A percentile compares a stretch with the other conserved stretches of the same genome.
phyloP scores from a whole-genome alignment of 1,140 invertebrate species.

The Potamilus streckersoni region DNA sequence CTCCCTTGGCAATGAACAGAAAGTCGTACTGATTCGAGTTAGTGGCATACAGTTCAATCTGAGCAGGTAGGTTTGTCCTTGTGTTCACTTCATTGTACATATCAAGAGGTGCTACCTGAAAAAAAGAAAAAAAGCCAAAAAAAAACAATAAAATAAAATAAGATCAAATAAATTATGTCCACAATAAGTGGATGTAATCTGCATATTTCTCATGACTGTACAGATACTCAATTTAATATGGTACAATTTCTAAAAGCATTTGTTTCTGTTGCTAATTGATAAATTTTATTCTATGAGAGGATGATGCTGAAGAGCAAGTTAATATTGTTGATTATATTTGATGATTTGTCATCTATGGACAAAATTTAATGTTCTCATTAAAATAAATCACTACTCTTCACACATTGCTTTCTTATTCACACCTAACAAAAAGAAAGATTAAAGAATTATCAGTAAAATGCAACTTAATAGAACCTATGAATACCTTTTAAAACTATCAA shows the following conservation, averaged over 20 bases:
- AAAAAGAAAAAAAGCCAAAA: slow-evolving; percentile 10
- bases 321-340: too few relatives aligned
- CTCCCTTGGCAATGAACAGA: slow-evolving; percentile 69
- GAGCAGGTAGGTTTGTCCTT: slow-evolving; percentile 67
- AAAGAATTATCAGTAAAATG: too few relatives aligned
- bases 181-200: not conserved
- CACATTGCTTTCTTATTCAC: too few relatives aligned
- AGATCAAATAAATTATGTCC: too few relatives aligned
- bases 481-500: slow-evolving; percentile 42
- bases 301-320: too few relatives aligned
- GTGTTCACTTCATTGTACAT: slow-evolving; percentile 69
- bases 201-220: not conserved
- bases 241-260: not conserved
- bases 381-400: too few relatives aligned
- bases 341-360: too few relatives aligned
- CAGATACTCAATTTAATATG: not conserved
- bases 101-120: slow-evolving; percentile 67
- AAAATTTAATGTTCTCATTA: too few relatives aligned
- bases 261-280: too few relatives aligned
- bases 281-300: too few relatives aligned
- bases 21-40: slow-evolving; percentile 65
- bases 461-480: slow-evolving; percentile 56
- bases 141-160: not conserved
- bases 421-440: too few relatives aligned
- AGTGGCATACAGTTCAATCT: slow-evolving; percentile 68